A percentile compares a stretch with the other conserved stretches of the same genome.
These are phyloP conservation scores for Metacarcinus magister DNA, from an alignment of 2,888 invertebrate species.

Conservation along the genomic window DNA sequence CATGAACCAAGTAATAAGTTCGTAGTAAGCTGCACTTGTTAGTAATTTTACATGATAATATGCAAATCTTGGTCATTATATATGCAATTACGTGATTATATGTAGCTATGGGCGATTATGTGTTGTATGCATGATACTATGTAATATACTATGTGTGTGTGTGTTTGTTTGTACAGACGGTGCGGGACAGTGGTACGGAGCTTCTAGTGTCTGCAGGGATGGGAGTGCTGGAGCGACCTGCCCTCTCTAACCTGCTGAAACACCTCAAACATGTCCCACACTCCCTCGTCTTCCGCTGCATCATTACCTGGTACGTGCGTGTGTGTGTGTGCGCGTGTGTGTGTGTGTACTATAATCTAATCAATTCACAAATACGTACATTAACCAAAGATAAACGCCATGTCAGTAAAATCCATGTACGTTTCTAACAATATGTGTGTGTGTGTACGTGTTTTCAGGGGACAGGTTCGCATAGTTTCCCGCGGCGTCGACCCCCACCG, in stretches of 20 bases:
- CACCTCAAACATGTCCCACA: background rate
- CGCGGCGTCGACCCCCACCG: conserved; percentile 14
- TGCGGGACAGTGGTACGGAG: background rate
- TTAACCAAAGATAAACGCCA: no score
- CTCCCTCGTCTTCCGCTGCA: conserved; percentile 3
- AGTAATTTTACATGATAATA: background rate
- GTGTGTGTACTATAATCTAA: no score
- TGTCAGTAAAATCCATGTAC: no score
- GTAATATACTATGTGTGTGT: no score
- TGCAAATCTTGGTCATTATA: background rate
- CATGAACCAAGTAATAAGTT: background rate
- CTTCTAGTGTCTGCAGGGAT: background rate
- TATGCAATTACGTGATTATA: background rate
- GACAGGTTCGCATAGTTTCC: background rate
- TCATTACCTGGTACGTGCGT: background rate
- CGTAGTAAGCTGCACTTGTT: background rate
- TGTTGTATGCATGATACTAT: no score
- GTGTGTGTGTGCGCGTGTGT: background rate
- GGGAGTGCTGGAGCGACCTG: background rate
- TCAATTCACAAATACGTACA: no score
- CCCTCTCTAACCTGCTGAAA: background rate
- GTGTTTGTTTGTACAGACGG: background rate
- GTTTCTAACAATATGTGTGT: no score
- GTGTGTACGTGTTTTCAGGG: background rate
- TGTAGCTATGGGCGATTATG: no score